Evolutionary conservation across 2,888 invertebrate genomes (phyloP), one percentile per base, ranked within the genome.

Genomic region (Campoplex nolae): DNA sequence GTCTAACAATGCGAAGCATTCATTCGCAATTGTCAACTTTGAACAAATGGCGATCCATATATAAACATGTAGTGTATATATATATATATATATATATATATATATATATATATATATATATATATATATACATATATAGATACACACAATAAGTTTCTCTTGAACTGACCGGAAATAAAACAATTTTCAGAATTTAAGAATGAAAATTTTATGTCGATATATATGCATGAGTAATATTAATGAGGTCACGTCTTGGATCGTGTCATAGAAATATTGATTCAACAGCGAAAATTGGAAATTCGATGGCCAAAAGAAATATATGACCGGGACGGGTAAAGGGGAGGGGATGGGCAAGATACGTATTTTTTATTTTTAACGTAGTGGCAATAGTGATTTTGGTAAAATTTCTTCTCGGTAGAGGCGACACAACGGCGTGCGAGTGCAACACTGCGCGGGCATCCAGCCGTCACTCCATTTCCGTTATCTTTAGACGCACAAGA

Each of bases 401-500:
- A 83, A 48, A 56, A 54, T 56, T 81, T 85, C 56, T 77, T 23
- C 18, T 71, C 18, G 51, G 38, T 38, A 9, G 65, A 51, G n/a
- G 48, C 18, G 48, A 6, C 68, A 32, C 54, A 32, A 67, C 84
- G 68, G 45, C 65, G 71, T 67, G 65, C 32, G 79, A 56, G 84
- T 86, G 89, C 86, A 87, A 80, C 87, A 84, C 88, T 88, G 88
- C 68, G 76, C 65, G 76, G 80, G 85, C 88, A 85, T 81, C 88
- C 86, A 88, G 87, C 88, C 87, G 88, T 89, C 88, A 89, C 87
- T 89, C 88, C 89, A 88, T 89, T 89, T 89, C 88, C 88, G 88
- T 89, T 89, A 89, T 85, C 88, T 88, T 88, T 85, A 89, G 89
- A 89, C 89, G 89, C 89, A 89, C 89, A 89, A 89, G 89, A 89